These are phyloP conservation scores for Cavia aperea DNA, from an alignment of 2,113 vertebrate species.

Conservation along the genomic window DNA sequence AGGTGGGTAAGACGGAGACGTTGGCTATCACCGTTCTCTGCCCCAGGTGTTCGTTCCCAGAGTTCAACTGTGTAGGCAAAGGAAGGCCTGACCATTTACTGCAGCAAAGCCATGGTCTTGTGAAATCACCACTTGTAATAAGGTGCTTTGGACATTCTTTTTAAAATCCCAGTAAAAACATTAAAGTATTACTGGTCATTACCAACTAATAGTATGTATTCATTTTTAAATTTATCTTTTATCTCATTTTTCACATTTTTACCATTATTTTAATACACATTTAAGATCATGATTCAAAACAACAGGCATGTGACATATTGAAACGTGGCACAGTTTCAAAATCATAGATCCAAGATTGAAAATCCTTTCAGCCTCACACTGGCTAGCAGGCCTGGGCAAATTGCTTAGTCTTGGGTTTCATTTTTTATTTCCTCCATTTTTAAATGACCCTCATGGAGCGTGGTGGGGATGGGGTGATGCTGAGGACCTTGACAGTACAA, in stretches of 20 bases:
- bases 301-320: not conserved
- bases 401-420: not conserved
- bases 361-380: not conserved
- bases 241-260: not conserved
- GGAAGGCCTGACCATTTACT: not conserved
- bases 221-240: not conserved
- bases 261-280: not conserved
- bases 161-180: not conserved
- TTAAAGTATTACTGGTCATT: not conserved
- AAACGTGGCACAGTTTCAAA: not conserved
- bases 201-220: not conserved
- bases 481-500: not conserved
- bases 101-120: not conserved
- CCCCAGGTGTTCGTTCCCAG: not conserved
- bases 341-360: not conserved
- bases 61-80: not conserved
- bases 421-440: not conserved
- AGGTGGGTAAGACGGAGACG: not conserved
- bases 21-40: not conserved
- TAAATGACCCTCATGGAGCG: not conserved
- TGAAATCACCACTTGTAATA: not conserved
- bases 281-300: not conserved
- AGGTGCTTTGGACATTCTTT: not conserved
- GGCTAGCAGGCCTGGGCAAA: not conserved
- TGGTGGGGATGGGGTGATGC: not conserved